These are phyloP conservation scores for Oligia latruncula DNA, from an alignment of 2,888 invertebrate species.

Conservation along the genomic window DNA sequence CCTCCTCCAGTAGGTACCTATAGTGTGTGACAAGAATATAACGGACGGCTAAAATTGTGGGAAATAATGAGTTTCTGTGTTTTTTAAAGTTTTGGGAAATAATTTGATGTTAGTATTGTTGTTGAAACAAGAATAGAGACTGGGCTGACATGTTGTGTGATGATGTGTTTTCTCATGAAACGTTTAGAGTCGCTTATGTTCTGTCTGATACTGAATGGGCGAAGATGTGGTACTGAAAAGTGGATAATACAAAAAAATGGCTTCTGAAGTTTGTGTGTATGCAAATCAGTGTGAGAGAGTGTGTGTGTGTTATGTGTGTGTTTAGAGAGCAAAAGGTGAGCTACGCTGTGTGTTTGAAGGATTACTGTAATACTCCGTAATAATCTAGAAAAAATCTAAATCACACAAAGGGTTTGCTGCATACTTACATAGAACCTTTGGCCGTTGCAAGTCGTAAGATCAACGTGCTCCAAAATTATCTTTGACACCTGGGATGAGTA, in stretches of 20 bases:
- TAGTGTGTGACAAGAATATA: conserved; percentile 53
- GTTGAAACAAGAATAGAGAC: not conserved
- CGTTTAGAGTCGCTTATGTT: not conserved
- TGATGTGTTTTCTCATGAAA: conserved; percentile 15
- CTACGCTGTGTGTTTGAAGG: not conserved
- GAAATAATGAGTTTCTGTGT: conserved; percentile 54
- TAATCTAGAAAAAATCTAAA: not conserved
- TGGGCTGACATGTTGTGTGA: conserved; percentile 4
- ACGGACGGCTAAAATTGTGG: conserved; percentile 60
- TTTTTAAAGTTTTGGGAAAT: conserved; percentile 37
- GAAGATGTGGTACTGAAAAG: not conserved
- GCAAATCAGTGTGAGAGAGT: no score
- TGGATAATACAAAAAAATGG: not conserved
- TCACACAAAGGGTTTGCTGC: not conserved
- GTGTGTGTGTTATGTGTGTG: not conserved
- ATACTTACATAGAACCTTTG: not conserved
- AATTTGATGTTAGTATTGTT: conserved; percentile 17
- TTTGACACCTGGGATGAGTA: not conserved
- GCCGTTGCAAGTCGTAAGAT: not conserved
- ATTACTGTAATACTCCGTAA: no score
- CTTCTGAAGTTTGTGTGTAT: not conserved
- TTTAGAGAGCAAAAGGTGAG: not conserved
- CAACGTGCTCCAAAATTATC: not conserved
- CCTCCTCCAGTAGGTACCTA: conserved; percentile 30
- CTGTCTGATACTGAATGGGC: not conserved